A percentile compares a stretch with the other conserved stretches of the same genome.
phyloP scores from a whole-genome alignment of 2,888 invertebrate species.

The Hylaea fasciaria region DNA sequence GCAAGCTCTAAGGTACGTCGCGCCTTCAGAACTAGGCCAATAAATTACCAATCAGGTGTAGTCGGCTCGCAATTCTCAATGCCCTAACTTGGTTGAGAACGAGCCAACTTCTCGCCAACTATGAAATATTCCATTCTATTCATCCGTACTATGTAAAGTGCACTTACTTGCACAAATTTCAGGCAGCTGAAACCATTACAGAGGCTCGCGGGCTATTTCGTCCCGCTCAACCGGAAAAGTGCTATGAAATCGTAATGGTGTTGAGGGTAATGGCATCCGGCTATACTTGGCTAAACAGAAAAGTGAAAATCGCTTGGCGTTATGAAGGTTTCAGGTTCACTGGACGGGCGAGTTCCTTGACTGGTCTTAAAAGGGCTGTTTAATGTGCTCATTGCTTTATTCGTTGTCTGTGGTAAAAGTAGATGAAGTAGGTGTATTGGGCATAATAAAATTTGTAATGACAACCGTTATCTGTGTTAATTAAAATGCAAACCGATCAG shows the following conservation, averaged over 20 bases:
- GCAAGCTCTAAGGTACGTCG: slow-evolving; percentile 6
- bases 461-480: too few species aligned
- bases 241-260: slow-evolving; percentile 61
- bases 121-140: slow-evolving; percentile 73
- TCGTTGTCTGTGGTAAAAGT: slow-evolving; percentile 15
- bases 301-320: slow-evolving; percentile 39
- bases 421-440: too few species aligned
- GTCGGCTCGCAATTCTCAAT: slow-evolving; percentile 51
- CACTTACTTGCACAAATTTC: slow-evolving; percentile 68
- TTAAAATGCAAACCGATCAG: too few species aligned
- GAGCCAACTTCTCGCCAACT: slow-evolving; percentile 63
- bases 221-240: slow-evolving; percentile 62
- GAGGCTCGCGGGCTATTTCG: slow-evolving; percentile 55
- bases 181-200: slow-evolving; percentile 59
- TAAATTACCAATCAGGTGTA: slow-evolving; percentile 67
- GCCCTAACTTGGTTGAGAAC: slow-evolving; percentile 60
- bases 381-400: slow-evolving; percentile 21
- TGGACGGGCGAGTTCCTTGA: slow-evolving; percentile 30
- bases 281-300: slow-evolving; percentile 54
- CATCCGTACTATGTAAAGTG: slow-evolving; percentile 62
- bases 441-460: too few species aligned
- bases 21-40: slow-evolving; percentile 44
- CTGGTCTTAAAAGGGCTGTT: slow-evolving; percentile 15
- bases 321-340: slow-evolving; percentile 35
- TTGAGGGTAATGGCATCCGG: slow-evolving; percentile 54